Conservation (phyloP, 2,113 vertebrate species). For the Eptesicus fuscus region DNA sequence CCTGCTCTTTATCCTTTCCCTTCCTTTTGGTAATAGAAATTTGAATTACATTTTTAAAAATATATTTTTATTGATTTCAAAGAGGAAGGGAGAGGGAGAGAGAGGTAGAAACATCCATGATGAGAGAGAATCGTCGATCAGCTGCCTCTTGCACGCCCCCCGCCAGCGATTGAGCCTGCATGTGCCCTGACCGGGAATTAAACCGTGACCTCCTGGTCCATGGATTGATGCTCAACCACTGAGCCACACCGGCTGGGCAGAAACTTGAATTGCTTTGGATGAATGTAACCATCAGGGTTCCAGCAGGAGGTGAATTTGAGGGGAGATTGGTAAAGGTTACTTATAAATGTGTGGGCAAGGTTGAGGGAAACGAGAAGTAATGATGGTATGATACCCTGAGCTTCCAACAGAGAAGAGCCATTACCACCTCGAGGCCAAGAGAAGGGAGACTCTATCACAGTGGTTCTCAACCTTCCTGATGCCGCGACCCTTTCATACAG, state of each 20-base stretch:
- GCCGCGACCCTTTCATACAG: no score
- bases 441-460: neutral
- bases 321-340: neutral
- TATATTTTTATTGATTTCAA: no score
- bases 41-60: neutral
- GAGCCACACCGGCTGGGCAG: neutral
- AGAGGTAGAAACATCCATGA: no score
- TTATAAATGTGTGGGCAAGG: neutral
- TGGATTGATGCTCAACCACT: no score
- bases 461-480: no score
- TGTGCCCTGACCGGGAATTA: no score
- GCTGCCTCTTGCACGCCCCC: no score
- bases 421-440: neutral
- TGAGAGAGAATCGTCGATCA: no score
- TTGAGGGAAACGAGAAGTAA: neutral
- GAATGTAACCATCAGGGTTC: neutral
- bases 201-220: no score
- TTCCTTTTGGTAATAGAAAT: neutral
- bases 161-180: no score
- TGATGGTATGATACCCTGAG: neutral
- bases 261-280: neutral
- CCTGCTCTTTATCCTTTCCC: neutral
- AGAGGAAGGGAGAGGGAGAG: no score
- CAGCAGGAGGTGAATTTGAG: neutral
- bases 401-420: neutral